Evolutionary conservation across 1,140 invertebrate species (phyloP), one percentile per base, ranked within the genome.

Genomic region (Branchinecta lynchi): DNA sequence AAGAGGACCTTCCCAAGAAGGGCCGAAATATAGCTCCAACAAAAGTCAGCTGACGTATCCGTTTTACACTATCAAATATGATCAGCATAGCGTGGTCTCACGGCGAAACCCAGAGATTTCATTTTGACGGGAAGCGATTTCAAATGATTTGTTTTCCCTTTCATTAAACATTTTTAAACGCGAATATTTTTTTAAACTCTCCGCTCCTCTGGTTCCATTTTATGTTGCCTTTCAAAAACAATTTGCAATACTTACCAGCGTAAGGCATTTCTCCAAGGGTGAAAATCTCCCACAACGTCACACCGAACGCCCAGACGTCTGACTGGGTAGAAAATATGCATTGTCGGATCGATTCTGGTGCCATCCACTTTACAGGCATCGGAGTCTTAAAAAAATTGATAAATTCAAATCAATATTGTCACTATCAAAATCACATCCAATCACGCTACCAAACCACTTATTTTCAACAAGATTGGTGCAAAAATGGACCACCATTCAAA

Each of bases 361-460:
- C 78, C 79, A 84, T 81, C 83, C 83, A 84, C 71, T 82, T 79
- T 8, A 84, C 77, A 8, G 83, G 83, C 44, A 82, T 74, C 67
- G 78, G 74, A 8, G 79, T 79, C 77, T 79, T 74, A 51, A 43
- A 60, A 74, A 75, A 69, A 68, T 9, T 66, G n/a, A 12, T 20
- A 12, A 43, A 21, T 70, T 60, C 9, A 7, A 71, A 60, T 45
- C 45, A 45, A 15, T 43, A 65, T 67, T 69, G 43, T 6, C 20
- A 66, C 65, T 72, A 44, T 20, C 65, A 60, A 60, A 60, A 6
- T 3, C 51, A 1, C 6, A 20, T 20, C 51, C 1, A 15, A 15
- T 20, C 17, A 15, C 1, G 51, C 51, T 15, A 6, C 51, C n/a
- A 12, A 60, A 20, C 51, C 17, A 15, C 17, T 60, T 20, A 2